Base-by-base conservation (phyloP, 2,797 vertebrate species). In the Acanthurus tractus region DNA sequence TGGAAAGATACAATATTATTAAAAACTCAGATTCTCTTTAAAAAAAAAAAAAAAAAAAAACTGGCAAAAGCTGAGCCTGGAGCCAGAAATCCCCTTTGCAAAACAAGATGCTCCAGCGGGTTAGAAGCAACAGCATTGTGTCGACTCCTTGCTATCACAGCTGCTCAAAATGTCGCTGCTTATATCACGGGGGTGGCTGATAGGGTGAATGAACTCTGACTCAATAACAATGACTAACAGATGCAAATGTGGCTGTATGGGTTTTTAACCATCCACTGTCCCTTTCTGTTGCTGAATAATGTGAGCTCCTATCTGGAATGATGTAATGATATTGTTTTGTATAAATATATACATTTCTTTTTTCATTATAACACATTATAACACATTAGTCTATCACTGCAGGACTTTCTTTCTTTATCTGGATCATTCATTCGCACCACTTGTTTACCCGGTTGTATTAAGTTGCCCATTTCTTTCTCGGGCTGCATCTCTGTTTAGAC, bases 211-310 rank as follows among this genome's bases (percentile, higher is more conserved):
- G 18, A 67, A 54, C 46, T 29, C 40, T 63, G 53, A 42, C 40
- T 79, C 52, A 44, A 23, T 48, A 52, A 40, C 62, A 53, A 48
- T 73, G 58, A 73, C 58, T 63, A 44, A 69, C 15, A 67, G 20
- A 76, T 52, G 38, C 12, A 17, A 45, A 63, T 23, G n/a, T 13
- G 20, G 63, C 6, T 45, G 22, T 3, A 61, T 46, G 17, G 14
- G 22, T 11, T 12, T 48, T 44, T 15, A 25, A n/a, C 9, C 44
- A 15, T 9, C 22, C 68, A 20, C 4, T n/a, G 18, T 42, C 22
- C 11, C n/a, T 18, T 9, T 23, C 23, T 13, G 8, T 9, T 50
- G 6, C 15, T 14, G 12, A 62, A 20, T 52, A 14, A 61, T 29
- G 25, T 29, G 2, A 29, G 25, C 25, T 29, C 25, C 25, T 4